Base-by-base conservation (phyloP, 2,888 invertebrate genomes). In the Neoscelio sp. region DNA sequence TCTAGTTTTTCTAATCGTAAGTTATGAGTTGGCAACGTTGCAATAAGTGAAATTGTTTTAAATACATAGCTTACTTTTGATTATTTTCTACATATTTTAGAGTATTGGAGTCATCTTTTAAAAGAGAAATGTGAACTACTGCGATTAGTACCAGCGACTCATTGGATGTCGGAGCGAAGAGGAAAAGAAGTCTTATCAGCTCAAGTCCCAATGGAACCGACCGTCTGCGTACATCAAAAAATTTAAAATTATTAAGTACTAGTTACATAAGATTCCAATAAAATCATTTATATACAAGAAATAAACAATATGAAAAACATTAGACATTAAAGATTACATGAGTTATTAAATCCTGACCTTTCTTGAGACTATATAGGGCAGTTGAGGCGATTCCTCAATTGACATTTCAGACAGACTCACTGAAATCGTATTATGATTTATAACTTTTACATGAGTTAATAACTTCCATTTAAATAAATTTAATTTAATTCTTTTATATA, bases 51-150 rank as follows among this genome's bases (percentile, higher is more conserved):
- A 33, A 33, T 10, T 2, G 3, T 33, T 33, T n/a, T 33, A n/a
- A 33, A 2, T n/a, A 33, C 33, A 2, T 2, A 2, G 2, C n/a
- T 23, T n/a, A 23, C 12, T 48, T 28, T 13, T 28, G n/a, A 48
- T 28, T 48, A 13, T 44, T 30, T 35, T 17, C 70, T 76, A 8
- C 20, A 90, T 89, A 88, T 90, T 78, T 83, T 90, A 28, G 87
- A n/a, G 87, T 88, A 10, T 88, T 86, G 5, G 89, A 90, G 40
- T 87, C 88, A 23, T 87, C 88, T 0, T 87, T 89, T 35, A 84
- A 89, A 56, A 86, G 90, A 68, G 90, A 90, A 84, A 90, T 90
- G 20, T 84, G 90, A 81, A 90, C 90, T 13, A 89, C 90, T 4
- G 85, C 89, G 8, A 90, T 85, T 35, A 88, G 83, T 54, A 89